phyloP scores from a whole-genome alignment of 2,113 vertebrate species.

The Burhinus bistriatus region DNA sequence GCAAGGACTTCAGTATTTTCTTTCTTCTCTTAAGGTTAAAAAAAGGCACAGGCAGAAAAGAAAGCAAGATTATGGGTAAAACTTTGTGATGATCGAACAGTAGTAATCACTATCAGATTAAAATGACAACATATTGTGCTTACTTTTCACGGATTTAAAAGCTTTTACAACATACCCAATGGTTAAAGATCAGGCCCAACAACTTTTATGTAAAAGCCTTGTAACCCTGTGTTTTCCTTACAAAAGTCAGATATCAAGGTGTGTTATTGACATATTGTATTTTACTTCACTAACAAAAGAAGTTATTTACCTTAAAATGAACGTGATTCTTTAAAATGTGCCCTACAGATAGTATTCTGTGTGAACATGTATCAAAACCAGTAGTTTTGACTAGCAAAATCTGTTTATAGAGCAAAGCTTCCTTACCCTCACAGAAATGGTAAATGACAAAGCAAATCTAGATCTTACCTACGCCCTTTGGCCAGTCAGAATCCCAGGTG shows the following conservation, averaged over 20 bases:
- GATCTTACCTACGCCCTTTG: not conserved
- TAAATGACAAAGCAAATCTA: not conserved
- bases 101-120: not conserved
- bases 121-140: not conserved
- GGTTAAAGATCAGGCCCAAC: not conserved
- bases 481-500: not conserved
- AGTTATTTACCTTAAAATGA: not conserved
- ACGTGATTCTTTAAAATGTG: not conserved
- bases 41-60: not conserved
- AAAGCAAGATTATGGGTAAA: not conserved
- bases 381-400: not conserved
- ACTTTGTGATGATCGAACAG: not conserved
- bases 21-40: not conserved
- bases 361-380: not conserved
- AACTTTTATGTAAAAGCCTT: not conserved
- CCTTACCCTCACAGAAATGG: not conserved
- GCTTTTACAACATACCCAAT: not conserved
- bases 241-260: not conserved
- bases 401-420: not conserved
- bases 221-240: not conserved
- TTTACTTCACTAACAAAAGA: not conserved
- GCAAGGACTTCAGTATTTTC: not conserved
- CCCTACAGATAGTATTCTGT: not conserved
- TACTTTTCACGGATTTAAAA: not conserved
- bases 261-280: not conserved